These are phyloP conservation scores for Asteroscopus sphinx DNA, from an alignment of 2,888 invertebrate genomes.

Conservation along the genomic window DNA sequence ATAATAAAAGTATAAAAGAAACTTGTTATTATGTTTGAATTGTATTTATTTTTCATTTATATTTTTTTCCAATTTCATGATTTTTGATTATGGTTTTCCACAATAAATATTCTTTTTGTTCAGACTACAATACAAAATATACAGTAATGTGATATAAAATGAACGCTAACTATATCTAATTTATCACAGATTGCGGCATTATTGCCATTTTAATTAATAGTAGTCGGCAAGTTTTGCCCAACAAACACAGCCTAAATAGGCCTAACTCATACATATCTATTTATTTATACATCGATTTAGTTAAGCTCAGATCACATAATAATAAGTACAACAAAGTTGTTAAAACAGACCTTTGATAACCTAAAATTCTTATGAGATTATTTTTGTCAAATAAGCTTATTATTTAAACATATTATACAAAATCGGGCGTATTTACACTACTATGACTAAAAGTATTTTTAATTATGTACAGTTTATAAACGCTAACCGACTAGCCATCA, in stretches of 20 bases:
- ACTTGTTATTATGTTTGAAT: conserved; percentile 66
- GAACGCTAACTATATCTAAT: conserved; percentile 78
- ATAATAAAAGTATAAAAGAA: conserved; percentile 51
- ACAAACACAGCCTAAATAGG: conserved; percentile 82
- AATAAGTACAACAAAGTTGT: conserved; percentile 52
- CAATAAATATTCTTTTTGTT: conserved; percentile 85
- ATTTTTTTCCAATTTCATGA: conserved; percentile 74
- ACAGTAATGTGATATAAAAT: conserved; percentile 77
- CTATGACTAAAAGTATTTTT: conserved; percentile 55
- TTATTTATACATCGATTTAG: conserved; percentile 58
- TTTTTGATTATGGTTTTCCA: conserved; percentile 76
- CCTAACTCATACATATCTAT: conserved; percentile 67
- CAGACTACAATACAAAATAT: conserved; percentile 83
- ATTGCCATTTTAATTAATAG: conserved; percentile 80
- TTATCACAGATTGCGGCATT: conserved; percentile 88
- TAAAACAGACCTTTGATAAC: conserved; percentile 43
- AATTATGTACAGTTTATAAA: conserved; percentile 74
- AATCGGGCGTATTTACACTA: conserved; percentile 68
- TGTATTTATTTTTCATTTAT: conserved; percentile 84
- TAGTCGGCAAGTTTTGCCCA: conserved; percentile 80
- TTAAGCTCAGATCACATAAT: conserved; percentile 60
- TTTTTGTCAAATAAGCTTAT: conserved; percentile 39
- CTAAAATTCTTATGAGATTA: conserved; percentile 45
- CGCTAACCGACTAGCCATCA: conserved; percentile 86
- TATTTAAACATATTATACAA: conserved; percentile 44